phyloP scores from a whole-genome alignment of 2,888 invertebrate species.

The Polyommatus iphigenia region DNA sequence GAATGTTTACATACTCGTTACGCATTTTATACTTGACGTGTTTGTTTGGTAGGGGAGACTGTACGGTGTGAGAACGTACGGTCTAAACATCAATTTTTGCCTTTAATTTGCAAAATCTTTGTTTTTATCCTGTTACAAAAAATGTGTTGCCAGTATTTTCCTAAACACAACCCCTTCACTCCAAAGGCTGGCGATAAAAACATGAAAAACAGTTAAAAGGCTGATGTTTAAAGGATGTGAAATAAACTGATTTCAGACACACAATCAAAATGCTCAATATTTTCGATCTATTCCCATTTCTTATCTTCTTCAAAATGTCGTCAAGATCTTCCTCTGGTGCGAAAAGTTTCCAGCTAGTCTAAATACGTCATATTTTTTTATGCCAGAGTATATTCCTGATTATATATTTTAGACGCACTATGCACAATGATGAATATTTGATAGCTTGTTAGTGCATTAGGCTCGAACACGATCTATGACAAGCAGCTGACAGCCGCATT shows the following conservation, averaged over 20 bases:
- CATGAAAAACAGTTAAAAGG: too few relatives aligned
- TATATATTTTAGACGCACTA: slow-evolving; percentile 86
- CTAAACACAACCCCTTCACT: too few relatives aligned
- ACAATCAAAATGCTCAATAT: too few relatives aligned
- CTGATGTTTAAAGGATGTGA: too few relatives aligned
- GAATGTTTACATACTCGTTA: background rate
- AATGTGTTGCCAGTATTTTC: too few relatives aligned
- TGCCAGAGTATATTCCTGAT: slow-evolving; percentile 80
- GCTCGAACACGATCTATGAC: slow-evolving; percentile 12
- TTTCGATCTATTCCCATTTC: too few relatives aligned
- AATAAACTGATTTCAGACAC: too few relatives aligned
- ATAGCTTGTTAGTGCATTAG: background rate
- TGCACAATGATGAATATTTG: background rate
- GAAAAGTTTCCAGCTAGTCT: slow-evolving; percentile 81
- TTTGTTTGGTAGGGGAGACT: background rate
- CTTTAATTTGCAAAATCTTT: background rate
- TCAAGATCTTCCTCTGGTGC: background rate
- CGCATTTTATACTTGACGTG: background rate
- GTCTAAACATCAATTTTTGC: background rate
- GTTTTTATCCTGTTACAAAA: too few relatives aligned
- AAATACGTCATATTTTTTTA: slow-evolving; percentile 53
- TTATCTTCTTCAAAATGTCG: background rate
- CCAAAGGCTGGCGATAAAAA: too few relatives aligned
- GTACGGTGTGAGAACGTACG: background rate
- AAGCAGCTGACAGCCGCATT: slow-evolving; percentile 21